These are phyloP conservation scores for Anolis carolinensis DNA, from an alignment of 2,113 vertebrate species.

Conservation along the genomic window DNA sequence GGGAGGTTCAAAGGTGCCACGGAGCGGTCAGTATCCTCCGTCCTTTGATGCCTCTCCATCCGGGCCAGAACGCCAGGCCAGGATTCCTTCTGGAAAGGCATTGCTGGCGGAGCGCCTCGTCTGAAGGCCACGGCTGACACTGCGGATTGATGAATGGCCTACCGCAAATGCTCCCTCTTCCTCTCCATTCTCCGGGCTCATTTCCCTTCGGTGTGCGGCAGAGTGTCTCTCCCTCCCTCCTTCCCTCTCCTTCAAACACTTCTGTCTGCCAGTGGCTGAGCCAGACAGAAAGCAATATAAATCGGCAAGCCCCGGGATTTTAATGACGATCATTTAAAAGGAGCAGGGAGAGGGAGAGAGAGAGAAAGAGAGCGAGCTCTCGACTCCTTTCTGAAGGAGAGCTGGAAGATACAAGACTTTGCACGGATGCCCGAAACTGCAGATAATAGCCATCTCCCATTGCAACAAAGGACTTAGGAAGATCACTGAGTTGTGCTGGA, in stretches of 20 bases:
- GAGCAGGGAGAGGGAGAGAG: too few relatives aligned
- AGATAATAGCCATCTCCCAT: too few relatives aligned
- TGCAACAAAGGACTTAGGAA: too few relatives aligned
- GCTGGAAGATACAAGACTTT: neutral
- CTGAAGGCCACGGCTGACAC: constrained; percentile 57
- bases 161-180: constrained; percentile 49
- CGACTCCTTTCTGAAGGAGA: constrained; percentile 9
- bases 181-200: neutral
- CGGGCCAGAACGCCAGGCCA: neutral
- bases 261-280: constrained; percentile 63
- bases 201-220: constrained; percentile 23
- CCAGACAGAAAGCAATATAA: constrained; percentile 70
- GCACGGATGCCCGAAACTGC: too few relatives aligned
- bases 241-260: constrained; percentile 18
- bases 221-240: constrained; percentile 54
- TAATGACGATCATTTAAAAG: constrained; percentile 47
- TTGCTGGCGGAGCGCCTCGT: constrained; percentile 52
- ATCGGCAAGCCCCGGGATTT: constrained; percentile 52
- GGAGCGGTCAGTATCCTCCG: neutral
- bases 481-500: too few relatives aligned
- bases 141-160: constrained; percentile 63
- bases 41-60: neutral
- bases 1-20: too few relatives aligned
- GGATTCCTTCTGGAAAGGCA: neutral
- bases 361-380: too few relatives aligned